These are phyloP conservation scores for Rynchops niger DNA, from an alignment of 2,113 vertebrate genomes.

Conservation along the genomic window DNA sequence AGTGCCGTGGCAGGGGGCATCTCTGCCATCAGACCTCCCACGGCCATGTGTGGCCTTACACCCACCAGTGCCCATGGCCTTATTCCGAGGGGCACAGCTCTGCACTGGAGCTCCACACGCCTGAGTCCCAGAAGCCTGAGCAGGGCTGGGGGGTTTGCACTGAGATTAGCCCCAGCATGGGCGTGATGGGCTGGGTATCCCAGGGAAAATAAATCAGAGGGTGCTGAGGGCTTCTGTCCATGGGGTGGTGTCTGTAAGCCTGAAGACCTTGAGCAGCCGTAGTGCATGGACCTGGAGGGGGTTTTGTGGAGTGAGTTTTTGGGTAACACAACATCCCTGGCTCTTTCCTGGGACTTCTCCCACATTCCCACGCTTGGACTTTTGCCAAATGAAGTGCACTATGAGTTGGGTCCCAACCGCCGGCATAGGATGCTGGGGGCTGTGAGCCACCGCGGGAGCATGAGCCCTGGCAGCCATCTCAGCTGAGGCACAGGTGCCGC, in stretches of 20 bases:
- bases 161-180: rapidly evolving
- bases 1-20: not conserved
- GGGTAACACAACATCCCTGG: not conserved
- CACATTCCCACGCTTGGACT: rapidly evolving
- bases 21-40: not conserved
- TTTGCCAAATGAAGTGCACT: rapidly evolving
- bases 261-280: not conserved
- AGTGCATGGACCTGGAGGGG: not conserved
- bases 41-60: rapidly evolving
- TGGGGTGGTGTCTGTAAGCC: too few species aligned
- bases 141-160: not conserved
- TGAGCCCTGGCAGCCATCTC: not conserved
- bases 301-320: not conserved
- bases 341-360: not conserved
- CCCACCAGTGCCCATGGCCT: too few species aligned
- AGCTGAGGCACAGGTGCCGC: rapidly evolving
- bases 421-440: not conserved
- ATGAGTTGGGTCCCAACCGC: rapidly evolving
- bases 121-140: rapidly evolving
- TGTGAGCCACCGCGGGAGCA: rapidly evolving
- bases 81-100: not conserved
- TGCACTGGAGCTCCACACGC: rapidly evolving
- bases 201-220: not conserved
- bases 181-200: not conserved
- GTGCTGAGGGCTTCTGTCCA: not conserved